These are phyloP conservation scores for Zonotrichia leucophrys DNA, from an alignment of 2,113 vertebrate genomes.

Conservation along the genomic window DNA sequence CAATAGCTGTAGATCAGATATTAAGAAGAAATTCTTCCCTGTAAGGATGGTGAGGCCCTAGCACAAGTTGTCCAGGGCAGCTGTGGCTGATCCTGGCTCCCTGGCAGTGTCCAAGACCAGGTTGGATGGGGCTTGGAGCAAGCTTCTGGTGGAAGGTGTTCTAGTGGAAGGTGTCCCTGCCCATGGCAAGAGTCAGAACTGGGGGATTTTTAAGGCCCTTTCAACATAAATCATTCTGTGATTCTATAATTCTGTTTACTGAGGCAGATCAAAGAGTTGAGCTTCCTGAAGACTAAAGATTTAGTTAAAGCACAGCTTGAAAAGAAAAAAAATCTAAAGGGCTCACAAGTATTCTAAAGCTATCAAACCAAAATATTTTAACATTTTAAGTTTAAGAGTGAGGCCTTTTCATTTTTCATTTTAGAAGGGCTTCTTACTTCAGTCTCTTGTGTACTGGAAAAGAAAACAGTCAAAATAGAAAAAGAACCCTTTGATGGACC, in stretches of 20 bases:
- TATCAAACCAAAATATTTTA: background rate
- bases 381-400: background rate
- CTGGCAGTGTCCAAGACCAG: background rate
- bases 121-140: background rate
- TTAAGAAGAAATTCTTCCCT: background rate
- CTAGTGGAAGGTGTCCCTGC: background rate
- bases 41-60: background rate
- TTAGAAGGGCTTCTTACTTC: background rate
- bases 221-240: background rate
- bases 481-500: conserved; percentile 13
- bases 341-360: background rate
- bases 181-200: background rate
- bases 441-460: background rate
- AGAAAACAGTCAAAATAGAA: conserved; percentile 29
- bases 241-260: background rate
- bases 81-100: background rate
- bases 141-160: background rate
- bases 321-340: background rate
- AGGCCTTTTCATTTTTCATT: background rate
- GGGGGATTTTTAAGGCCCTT: background rate
- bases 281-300: background rate
- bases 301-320: background rate
- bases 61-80: background rate
- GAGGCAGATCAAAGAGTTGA: background rate
- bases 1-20: background rate